phyloP scores from a whole-genome alignment of 2,888 invertebrate genomes.

The Mantis religiosa region DNA sequence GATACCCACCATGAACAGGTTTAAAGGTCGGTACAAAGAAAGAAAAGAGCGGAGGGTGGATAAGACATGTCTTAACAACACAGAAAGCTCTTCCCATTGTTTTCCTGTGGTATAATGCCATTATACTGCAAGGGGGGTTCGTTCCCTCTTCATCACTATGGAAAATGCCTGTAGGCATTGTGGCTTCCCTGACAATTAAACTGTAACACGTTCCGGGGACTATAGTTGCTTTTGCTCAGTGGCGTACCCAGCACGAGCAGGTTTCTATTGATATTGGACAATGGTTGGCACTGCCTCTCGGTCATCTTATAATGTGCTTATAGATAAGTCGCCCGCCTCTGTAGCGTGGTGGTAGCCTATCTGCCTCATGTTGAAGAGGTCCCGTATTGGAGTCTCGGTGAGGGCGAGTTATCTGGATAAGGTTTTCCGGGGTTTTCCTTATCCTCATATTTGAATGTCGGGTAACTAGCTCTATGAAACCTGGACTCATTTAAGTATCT shows the following conservation, averaged over 20 bases:
- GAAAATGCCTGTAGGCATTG: slow-evolving; percentile 9
- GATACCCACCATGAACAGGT: not conserved
- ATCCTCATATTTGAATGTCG: too few species aligned
- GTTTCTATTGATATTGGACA: too few species aligned
- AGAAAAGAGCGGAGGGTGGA: not conserved
- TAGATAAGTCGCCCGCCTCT: too few species aligned
- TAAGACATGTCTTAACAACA: slow-evolving; percentile 13
- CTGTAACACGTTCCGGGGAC: slow-evolving; percentile 13
- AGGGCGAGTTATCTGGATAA: too few species aligned
- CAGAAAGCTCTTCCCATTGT: slow-evolving; percentile 14
- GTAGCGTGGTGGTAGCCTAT: too few species aligned
- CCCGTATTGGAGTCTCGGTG: too few species aligned
- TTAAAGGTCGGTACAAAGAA: slow-evolving; percentile 9
- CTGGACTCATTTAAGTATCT: too few species aligned
- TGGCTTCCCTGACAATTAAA: slow-evolving; percentile 20
- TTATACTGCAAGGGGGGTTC: not conserved
- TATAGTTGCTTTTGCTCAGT: not conserved
- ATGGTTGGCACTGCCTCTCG: too few species aligned
- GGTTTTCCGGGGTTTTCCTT: too few species aligned
- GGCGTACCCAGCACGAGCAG: not conserved
- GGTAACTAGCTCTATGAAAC: too few species aligned
- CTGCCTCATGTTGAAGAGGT: too few species aligned
- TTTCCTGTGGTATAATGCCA: slow-evolving; percentile 12
- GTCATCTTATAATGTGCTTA: too few species aligned
- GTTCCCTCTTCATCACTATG: not conserved